phyloP scores from a whole-genome alignment of 2,113 vertebrate genomes.

The Fulica atra region DNA sequence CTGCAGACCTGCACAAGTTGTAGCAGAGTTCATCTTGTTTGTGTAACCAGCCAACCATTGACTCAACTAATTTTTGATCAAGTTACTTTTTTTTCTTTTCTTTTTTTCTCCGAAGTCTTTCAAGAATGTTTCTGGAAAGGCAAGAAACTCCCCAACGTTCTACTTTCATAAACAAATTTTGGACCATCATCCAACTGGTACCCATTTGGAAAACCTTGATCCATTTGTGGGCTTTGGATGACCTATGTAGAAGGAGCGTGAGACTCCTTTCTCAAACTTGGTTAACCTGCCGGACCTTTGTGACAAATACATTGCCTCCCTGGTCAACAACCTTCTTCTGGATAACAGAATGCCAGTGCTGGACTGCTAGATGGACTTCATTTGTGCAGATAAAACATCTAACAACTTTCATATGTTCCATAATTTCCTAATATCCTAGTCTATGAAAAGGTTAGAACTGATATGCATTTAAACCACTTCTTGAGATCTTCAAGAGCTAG shows the following conservation, averaged over 20 bases:
- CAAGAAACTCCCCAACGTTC: neutral
- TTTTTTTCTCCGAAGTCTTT: neutral
- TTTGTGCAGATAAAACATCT: neutral
- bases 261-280: neutral
- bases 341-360: neutral
- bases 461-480: neutral
- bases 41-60: neutral
- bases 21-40: accelerated
- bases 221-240: neutral
- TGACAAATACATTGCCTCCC: neutral
- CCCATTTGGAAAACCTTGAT: accelerated
- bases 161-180: neutral
- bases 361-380: neutral
- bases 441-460: neutral
- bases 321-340: neutral
- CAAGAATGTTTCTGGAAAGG: neutral
- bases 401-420: neutral
- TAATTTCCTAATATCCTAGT: neutral
- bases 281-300: neutral
- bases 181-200: neutral
- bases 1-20: neutral
- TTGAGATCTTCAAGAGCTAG: neutral
- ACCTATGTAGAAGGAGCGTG: neutral
- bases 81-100: neutral
- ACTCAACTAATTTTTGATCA: neutral